Evolutionary conservation across 2,888 invertebrate genomes (phyloP).

Genomic region (Drosophila kanekoi): DNA sequence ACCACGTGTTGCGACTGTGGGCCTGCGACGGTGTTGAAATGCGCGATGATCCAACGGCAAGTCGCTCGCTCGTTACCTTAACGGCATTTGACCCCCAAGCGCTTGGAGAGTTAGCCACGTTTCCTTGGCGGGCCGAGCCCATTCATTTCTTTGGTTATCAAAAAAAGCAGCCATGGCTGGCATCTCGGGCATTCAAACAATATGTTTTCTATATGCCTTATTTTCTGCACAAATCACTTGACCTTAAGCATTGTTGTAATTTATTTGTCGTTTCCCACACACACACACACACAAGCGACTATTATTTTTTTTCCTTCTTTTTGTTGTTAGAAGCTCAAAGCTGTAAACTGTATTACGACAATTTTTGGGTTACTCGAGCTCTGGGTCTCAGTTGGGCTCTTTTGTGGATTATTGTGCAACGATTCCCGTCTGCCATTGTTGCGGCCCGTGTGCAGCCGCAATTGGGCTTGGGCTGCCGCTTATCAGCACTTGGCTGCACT

Average conservation of each 20-base stretch:
- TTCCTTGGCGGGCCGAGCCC: conserved; percentile 57
- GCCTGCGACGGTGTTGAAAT: conserved; percentile 46
- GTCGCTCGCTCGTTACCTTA: conserved; percentile 71
- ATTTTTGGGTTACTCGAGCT: conserved; percentile 54
- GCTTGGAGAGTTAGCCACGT: conserved; percentile 67
- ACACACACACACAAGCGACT: conserved; percentile 49
- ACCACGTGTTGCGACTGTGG: conserved; percentile 41
- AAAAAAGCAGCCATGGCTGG: conserved; percentile 51
- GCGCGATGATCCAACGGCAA: conserved; percentile 64
- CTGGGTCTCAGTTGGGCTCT: conserved; percentile 47
- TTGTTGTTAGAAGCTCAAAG: conserved; percentile 62
- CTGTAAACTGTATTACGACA: conserved; percentile 73
- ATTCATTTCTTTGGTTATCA: conserved; percentile 77
- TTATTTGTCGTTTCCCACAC: conserved; percentile 80
- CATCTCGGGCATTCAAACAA: conserved; percentile 52
- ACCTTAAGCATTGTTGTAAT: conserved; percentile 81
- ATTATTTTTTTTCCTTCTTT: conserved; percentile 15
- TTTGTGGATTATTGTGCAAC: conserved; percentile 71
- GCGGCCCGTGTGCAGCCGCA: conserved; percentile 22
- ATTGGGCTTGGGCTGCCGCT: conserved; percentile 35
- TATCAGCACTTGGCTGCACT: conserved; percentile 51
- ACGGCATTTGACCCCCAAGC: conserved; percentile 78
- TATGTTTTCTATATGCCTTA: conserved; percentile 79
- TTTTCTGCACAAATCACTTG: conserved; percentile 79
- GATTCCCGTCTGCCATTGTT: conserved; percentile 59